A percentile compares a stretch with the other conserved stretches of the same genome.
These are phyloP conservation scores for Lacerta viridis DNA, from an alignment of 2,797 vertebrate species.

Conservation along the genomic window DNA sequence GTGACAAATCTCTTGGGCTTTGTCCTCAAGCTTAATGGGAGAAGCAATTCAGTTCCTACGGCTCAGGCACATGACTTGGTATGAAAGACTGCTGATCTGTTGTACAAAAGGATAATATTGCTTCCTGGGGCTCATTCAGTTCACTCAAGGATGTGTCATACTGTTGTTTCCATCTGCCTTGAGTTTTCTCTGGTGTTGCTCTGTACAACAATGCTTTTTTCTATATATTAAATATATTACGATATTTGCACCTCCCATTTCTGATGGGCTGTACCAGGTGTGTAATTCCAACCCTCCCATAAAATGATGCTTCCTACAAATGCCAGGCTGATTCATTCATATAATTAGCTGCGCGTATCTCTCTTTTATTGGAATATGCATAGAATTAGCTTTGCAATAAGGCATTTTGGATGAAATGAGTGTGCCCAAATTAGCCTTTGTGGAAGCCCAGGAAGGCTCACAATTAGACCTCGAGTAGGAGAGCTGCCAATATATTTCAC, in stretches of 20 bases:
- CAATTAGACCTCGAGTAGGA: not conserved
- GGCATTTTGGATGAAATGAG: not conserved
- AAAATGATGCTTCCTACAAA: not conserved
- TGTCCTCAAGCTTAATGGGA: not conserved
- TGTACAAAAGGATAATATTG: slow-evolving; percentile 7
- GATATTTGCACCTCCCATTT: no score
- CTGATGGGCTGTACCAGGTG: no score
- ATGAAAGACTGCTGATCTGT: not conserved
- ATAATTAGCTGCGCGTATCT: not conserved
- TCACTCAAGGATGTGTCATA: not conserved
- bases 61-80: not conserved
- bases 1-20: not conserved
- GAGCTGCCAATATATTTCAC: no score
- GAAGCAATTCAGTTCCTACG: not conserved
- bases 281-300: not conserved
- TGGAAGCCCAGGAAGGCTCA: not conserved
- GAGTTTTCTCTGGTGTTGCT: not conserved
- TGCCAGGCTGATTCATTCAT: not conserved
- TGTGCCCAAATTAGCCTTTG: slow-evolving; percentile 1
- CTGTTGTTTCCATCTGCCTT: no score
- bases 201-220: not conserved
- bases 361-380: not conserved
- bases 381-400: not conserved
- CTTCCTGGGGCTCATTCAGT: not conserved
- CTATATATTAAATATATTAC: not conserved